Base-by-base conservation (phyloP, 1,140 invertebrate species). In the Olivierus martensii region DNA sequence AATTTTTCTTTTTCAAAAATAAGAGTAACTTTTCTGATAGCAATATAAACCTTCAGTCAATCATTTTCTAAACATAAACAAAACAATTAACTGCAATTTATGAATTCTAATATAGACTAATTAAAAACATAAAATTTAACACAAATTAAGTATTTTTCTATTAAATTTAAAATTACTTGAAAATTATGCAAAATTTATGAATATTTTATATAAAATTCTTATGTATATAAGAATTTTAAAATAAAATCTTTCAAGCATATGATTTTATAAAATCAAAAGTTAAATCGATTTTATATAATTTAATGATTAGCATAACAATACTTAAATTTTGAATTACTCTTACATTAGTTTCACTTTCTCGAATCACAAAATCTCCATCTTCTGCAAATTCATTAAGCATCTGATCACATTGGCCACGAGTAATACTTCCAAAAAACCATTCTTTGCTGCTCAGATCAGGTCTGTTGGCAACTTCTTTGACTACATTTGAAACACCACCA, bases 331-430 rank as follows among this genome's bases (percentile, higher is more conserved):
- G n/a, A n/a, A 52, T 34, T 12, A 21, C 49, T 79, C 84, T 84
- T 71, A 97, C 93, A 75, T 96, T 96, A 64, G 93, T 96, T 79
- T 98, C 95, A 70, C 89, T 94, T 71, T 98, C 93, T 65, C 94
- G 76, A 64, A 99, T 93, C 60, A 99, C 80, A 74, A 97, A 99
- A 73, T 99, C 94, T 19, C 95, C 95, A 72, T 98, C 89, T 61
- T 87, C 82, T 18, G 90, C 95, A 70, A 87, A 83, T 63, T 88
- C 83, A 72, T 89, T 92, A 59, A 99, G 77, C 63, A 97, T 72
- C 58, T 82, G 81, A 72, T 99, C 95, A 75, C 92, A 95, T 67
- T 96, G 88, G 58, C 83, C 84, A 59, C 95, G 79, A 18, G 89
- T 87, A 61, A 99, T 91, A 62, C 80, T 82, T 35, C 95, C 95